Percentiles rank a stretch among this genome's conserved stretches.
phyloP scores from a whole-genome alignment of 2,888 invertebrate species.

The Spicauda simplicius region DNA sequence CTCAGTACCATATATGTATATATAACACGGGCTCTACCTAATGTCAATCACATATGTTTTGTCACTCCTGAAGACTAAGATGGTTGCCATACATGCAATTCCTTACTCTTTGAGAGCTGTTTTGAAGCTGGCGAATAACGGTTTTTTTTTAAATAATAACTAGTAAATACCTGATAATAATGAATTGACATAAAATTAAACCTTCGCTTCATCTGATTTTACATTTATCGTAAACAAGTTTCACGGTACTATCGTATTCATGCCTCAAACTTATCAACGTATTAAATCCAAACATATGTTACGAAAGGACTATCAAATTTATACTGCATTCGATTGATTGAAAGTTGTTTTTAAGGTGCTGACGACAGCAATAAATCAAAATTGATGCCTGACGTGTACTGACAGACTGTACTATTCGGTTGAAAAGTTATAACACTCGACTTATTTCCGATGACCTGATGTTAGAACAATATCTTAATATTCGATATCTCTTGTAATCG shows the following conservation, averaged over 20 bases:
- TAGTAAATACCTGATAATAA: background rate
- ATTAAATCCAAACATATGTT: slow-evolving; percentile 48
- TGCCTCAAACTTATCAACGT: slow-evolving; percentile 55
- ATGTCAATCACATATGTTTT: no score
- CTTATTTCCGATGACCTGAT: slow-evolving; percentile 58
- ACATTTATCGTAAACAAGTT: slow-evolving; percentile 47
- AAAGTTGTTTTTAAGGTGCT: slow-evolving; percentile 25
- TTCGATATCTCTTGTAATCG: background rate
- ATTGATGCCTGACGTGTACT: slow-evolving; percentile 41
- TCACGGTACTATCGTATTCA: slow-evolving; percentile 59
- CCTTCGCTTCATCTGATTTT: slow-evolving; percentile 18
- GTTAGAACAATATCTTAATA: background rate
- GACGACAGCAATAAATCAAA: slow-evolving; percentile 23
- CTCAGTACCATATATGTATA: no score
- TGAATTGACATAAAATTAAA: background rate
- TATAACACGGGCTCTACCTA: background rate
- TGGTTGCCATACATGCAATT: no score
- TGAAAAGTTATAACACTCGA: slow-evolving; percentile 55
- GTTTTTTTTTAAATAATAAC: no score
- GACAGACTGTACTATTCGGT: slow-evolving; percentile 62
- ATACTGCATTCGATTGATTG: slow-evolving; percentile 16
- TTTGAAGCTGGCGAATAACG: no score
- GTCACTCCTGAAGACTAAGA: no score
- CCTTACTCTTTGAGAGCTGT: no score
- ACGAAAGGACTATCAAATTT: slow-evolving; percentile 41